Evolutionary conservation across 2,797 vertebrate genomes (phyloP).

Genomic region (Schizopygopsis malacanthus): DNA sequence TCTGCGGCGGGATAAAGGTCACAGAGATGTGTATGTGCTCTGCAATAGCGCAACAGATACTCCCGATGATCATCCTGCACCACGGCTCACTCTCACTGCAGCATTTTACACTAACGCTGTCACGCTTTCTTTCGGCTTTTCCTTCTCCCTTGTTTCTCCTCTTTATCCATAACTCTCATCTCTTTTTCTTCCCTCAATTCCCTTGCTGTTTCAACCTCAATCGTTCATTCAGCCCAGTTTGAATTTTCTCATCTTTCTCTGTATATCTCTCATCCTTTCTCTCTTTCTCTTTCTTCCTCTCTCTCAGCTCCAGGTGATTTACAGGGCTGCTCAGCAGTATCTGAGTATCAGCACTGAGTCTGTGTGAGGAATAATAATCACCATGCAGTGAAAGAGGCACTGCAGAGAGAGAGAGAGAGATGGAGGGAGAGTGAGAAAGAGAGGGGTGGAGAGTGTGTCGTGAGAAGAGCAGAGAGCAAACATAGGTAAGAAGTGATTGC

Average conservation of each 20-base stretch:
- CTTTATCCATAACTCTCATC: constrained; percentile 13
- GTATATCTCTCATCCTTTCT: constrained; percentile 42
- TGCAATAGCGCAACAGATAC: constrained; percentile 41
- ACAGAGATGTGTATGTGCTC: constrained; percentile 32
- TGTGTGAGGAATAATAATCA: constrained; percentile 86
- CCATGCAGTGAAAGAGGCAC: constrained; percentile 74
- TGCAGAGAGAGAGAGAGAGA: constrained; percentile 69
- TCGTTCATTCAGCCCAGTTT: constrained; percentile 35
- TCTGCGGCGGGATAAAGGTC: constrained; percentile 41
- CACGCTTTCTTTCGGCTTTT: not conserved
- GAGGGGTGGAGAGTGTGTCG: constrained; percentile 26
- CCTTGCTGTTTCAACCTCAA: constrained; percentile 17
- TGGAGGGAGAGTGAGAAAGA: constrained; percentile 46
- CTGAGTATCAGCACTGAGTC: constrained; percentile 82
- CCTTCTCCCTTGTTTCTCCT: constrained; percentile 14
- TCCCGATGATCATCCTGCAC: constrained; percentile 49
- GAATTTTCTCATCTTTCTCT: constrained; percentile 31
- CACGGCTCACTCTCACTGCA: constrained; percentile 52
- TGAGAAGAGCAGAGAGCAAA: constrained; percentile 48
- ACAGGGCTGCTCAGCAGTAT: constrained; percentile 83
- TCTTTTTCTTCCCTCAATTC: constrained; percentile 50
- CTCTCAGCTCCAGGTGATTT: constrained; percentile 78
- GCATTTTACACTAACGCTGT: constrained; percentile 32
- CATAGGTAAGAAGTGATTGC: constrained; percentile 47
- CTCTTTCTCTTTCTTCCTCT: constrained; percentile 59